phyloP scores from a whole-genome alignment of 1,140 invertebrate genomes.

The Bilobella aurantiaca region DNA sequence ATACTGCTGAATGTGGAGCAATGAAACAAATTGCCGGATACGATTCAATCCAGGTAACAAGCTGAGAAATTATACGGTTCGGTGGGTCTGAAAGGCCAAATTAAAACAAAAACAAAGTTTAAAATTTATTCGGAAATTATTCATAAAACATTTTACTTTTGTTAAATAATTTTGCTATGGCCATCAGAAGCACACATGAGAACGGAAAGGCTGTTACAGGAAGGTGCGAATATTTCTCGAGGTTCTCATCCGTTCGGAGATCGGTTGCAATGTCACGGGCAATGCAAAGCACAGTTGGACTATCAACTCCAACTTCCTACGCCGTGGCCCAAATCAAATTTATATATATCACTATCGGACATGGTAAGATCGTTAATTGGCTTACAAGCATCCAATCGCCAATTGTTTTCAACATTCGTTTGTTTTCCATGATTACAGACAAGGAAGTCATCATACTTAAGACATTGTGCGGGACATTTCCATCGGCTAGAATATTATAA shows the following conservation, averaged over 20 bases:
- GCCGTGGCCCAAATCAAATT: too few relatives aligned
- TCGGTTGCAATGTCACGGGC: constrained; percentile 25
- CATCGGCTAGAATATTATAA: constrained; percentile 15
- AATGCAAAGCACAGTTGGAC: constrained; percentile 22
- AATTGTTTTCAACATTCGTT: constrained; percentile 21
- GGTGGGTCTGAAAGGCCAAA: constrained; percentile 22
- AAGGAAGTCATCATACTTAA: constrained; percentile 24
- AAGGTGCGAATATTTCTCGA: constrained; percentile 26
- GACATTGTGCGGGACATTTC: constrained; percentile 19
- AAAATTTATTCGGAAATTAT: neutral
- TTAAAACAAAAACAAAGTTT: neutral
- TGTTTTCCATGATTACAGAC: constrained; percentile 14
- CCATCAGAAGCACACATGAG: constrained; percentile 24
- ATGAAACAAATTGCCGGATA: constrained; percentile 28
- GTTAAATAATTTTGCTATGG: constrained; percentile 22
- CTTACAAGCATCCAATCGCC: constrained; percentile 28
- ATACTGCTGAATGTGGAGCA: constrained; percentile 29
- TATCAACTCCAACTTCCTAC: constrained; percentile 24
- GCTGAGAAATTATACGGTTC: constrained; percentile 17
- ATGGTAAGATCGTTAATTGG: too few relatives aligned
- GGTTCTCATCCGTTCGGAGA: constrained; percentile 19
- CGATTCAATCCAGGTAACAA: constrained; percentile 24
- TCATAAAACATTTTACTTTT: neutral
- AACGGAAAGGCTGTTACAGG: constrained; percentile 22
- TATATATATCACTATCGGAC: too few relatives aligned